Conservation (phyloP, 2,888 invertebrate species). For the Cantharis rustica region DNA sequence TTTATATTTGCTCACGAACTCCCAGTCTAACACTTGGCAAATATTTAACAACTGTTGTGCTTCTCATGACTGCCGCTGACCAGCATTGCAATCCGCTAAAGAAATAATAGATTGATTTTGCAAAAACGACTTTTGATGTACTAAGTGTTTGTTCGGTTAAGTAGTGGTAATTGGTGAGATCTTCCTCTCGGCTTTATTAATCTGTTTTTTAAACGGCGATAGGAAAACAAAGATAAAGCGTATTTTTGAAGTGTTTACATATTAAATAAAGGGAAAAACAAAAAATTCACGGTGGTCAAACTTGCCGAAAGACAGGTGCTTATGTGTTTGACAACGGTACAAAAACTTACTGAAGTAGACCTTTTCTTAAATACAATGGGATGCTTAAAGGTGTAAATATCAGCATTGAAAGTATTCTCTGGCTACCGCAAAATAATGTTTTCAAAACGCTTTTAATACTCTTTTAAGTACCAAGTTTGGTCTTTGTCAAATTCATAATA, state of each 20-base stretch:
- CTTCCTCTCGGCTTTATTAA: neutral
- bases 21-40: constrained; percentile 43
- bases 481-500: constrained; percentile 27
- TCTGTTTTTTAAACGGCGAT: neutral
- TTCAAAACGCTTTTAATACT: constrained; percentile 32
- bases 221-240: neutral
- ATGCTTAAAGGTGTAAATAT: constrained; percentile 34
- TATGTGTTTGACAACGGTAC: constrained; percentile 29
- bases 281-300: constrained; percentile 21
- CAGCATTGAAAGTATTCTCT: constrained; percentile 28
- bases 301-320: constrained; percentile 31
- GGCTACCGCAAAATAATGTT: constrained; percentile 34
- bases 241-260: neutral
- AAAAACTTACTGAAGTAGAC: constrained; percentile 27
- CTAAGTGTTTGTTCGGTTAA: neutral
- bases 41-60: constrained; percentile 45
- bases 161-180: neutral
- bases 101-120: constrained; percentile 8
- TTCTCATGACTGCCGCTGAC: constrained; percentile 36
- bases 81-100: constrained; percentile 6
- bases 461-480: constrained; percentile 30
- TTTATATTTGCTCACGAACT: constrained; percentile 43
- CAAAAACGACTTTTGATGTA: neutral
- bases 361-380: constrained; percentile 31
- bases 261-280: neutral